These are phyloP conservation scores for Nematostella vectensis DNA, from an alignment of 92 coral and sea anemone genomes.

Conservation along the genomic window DNA sequence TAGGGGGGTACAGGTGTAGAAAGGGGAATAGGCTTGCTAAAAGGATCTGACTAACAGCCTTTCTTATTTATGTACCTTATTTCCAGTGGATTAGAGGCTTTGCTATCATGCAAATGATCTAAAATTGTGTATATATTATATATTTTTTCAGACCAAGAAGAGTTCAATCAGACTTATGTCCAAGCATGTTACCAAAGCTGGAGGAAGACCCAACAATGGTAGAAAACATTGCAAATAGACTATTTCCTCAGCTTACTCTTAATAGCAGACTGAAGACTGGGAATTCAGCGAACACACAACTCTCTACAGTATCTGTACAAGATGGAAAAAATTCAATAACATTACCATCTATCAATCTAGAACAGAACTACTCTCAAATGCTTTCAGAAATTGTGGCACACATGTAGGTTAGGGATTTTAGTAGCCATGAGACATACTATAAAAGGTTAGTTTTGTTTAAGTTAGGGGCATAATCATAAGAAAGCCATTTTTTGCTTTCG, in stretches of 20 bases:
- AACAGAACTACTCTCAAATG: slow-evolving; percentile 93
- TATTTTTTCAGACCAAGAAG: slow-evolving; percentile 79
- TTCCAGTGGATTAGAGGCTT: too few relatives aligned
- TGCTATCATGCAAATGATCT: too few relatives aligned
- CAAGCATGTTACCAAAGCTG: slow-evolving; percentile 54
- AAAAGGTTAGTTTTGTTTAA: not conserved
- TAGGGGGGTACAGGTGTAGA: not conserved
- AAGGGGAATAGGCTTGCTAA: not conserved
- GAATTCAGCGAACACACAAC: slow-evolving; percentile 43
- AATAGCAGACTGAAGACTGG: slow-evolving; percentile 49
- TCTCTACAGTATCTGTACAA: slow-evolving; percentile 72
- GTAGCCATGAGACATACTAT: not conserved
- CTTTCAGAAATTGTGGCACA: slow-evolving; percentile 80
- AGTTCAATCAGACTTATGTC: slow-evolving; percentile 84
- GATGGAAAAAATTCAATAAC: slow-evolving; percentile 79
- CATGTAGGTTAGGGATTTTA: slow-evolving; percentile 13
- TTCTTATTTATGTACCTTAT: too few relatives aligned
- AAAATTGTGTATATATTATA: too few relatives aligned
- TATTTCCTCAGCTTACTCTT: slow-evolving; percentile 87
- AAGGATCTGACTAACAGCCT: too few relatives aligned
- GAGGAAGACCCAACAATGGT: slow-evolving; percentile 98
- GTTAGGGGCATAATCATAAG: not conserved
- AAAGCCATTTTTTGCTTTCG: not conserved
- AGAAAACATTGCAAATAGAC: slow-evolving; percentile 72
- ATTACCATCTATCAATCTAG: slow-evolving; percentile 78